Conservation (phyloP, 2,113 vertebrate species). For the Petrocephalus zakoni region DNA sequence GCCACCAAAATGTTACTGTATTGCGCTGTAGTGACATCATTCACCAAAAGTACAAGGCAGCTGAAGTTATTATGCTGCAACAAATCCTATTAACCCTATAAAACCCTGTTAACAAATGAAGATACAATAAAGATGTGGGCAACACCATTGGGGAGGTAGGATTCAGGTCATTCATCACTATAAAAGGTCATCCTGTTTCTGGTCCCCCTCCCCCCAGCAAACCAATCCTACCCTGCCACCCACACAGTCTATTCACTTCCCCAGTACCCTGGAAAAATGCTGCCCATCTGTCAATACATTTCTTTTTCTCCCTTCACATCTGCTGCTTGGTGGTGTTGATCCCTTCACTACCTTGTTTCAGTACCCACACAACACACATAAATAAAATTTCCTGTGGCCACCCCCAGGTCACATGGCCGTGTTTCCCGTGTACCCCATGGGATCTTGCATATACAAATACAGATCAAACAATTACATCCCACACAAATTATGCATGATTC, state of each 20-base stretch:
- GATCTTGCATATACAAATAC: not conserved
- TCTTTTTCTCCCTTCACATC: not conserved
- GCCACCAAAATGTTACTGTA: not conserved
- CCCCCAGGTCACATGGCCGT: not conserved
- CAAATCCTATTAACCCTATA: not conserved
- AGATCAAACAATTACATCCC: not conserved
- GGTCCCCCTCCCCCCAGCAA: not conserved
- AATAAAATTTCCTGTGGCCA: not conserved
- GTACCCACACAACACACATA: not conserved
- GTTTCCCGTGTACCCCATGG: not conserved
- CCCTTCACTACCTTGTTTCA: not conserved
- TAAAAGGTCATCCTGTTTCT: not conserved
- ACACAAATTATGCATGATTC: not conserved
- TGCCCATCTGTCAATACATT: not conserved
- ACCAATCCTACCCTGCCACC: not conserved
- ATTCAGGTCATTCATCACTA: not conserved
- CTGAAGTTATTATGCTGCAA: not conserved
- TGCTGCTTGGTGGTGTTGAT: not conserved
- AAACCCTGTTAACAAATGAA: not conserved
- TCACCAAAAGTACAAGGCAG: not conserved
- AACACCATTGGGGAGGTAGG: not conserved
- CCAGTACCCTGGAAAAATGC: not conserved
- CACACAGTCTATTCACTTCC: not conserved
- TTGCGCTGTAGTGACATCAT: not conserved
- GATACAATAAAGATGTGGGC: not conserved